These are phyloP conservation scores for Orchesella cincta DNA, from an alignment of 1,140 invertebrate species.

Conservation along the genomic window DNA sequence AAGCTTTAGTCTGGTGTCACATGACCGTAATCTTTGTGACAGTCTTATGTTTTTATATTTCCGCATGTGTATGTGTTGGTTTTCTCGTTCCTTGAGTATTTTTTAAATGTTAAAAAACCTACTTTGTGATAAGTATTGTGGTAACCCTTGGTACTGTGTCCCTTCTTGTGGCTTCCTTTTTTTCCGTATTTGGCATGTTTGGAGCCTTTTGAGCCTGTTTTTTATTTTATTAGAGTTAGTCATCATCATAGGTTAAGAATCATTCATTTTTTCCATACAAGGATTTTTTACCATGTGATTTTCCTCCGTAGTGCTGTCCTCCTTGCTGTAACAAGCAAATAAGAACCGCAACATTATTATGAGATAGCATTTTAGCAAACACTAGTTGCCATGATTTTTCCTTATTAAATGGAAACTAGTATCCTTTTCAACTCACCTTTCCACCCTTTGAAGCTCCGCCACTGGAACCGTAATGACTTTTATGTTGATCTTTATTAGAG, in stretches of 20 bases:
- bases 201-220: slow-evolving; percentile 37
- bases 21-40: no score
- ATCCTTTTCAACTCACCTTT: slow-evolving; percentile 36
- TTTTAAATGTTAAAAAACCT: background rate
- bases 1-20: no score
- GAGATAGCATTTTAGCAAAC: background rate
- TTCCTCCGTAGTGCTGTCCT: slow-evolving; percentile 36
- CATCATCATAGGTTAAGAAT: slow-evolving; percentile 6
- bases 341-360: background rate
- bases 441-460: slow-evolving; percentile 41
- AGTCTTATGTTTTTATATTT: no score
- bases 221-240: background rate
- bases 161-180: slow-evolving; percentile 46
- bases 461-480: slow-evolving; percentile 46
- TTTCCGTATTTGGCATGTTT: slow-evolving; percentile 49
- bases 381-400: no score
- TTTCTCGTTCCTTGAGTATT: no score
- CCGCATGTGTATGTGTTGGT: no score
- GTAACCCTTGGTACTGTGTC: slow-evolving; percentile 49
- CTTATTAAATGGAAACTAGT: no score
- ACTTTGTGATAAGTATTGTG: slow-evolving; percentile 51
- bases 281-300: slow-evolving; percentile 28
- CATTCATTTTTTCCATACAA: background rate
- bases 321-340: slow-evolving; percentile 28
- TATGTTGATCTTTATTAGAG: slow-evolving; percentile 42